These are phyloP conservation scores for Geotrupes spiniger DNA, from an alignment of 2,888 invertebrate genomes.

Conservation along the genomic window DNA sequence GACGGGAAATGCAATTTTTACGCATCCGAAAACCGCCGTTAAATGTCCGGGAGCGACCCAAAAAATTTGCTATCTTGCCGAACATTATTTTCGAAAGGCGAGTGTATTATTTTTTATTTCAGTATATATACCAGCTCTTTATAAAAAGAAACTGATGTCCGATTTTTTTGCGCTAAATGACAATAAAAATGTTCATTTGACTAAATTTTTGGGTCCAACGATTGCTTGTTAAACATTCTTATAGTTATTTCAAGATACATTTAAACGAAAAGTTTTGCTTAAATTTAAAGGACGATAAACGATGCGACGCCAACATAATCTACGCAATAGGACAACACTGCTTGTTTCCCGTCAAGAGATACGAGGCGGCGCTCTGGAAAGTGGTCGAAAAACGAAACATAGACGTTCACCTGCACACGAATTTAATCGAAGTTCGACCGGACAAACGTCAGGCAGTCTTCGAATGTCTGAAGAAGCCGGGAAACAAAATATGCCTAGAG, in stretches of 20 bases:
- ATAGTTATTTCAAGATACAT: no score
- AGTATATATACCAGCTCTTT: neutral
- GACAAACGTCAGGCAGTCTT: slow-evolving; percentile 9
- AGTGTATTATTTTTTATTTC: neutral
- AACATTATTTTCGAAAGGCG: slow-evolving; percentile 14
- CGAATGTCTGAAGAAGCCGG: slow-evolving; percentile 9
- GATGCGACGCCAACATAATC: slow-evolving; percentile 1
- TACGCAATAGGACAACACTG: slow-evolving; percentile 3
- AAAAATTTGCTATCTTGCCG: slow-evolving; percentile 16
- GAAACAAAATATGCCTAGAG: slow-evolving; percentile 5
- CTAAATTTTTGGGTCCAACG: no score
- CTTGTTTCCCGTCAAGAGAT: slow-evolving; percentile 11
- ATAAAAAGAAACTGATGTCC: neutral
- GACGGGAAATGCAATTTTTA: slow-evolving; percentile 11
- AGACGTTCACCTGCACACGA: neutral
- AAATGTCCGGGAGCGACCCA: slow-evolving; percentile 12
- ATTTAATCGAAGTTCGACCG: slow-evolving; percentile 12
- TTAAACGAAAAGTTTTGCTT: no score
- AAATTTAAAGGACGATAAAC: slow-evolving; percentile 14
- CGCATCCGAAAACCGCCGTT: slow-evolving; percentile 8
- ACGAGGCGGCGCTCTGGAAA: slow-evolving; percentile 7
- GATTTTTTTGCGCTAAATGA: no score
- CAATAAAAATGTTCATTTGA: no score
- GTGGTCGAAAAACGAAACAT: slow-evolving; percentile 9
- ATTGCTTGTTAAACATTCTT: no score